These are phyloP conservation scores for Argyresthia albistria DNA, from an alignment of 2,888 invertebrate species.

Conservation along the genomic window DNA sequence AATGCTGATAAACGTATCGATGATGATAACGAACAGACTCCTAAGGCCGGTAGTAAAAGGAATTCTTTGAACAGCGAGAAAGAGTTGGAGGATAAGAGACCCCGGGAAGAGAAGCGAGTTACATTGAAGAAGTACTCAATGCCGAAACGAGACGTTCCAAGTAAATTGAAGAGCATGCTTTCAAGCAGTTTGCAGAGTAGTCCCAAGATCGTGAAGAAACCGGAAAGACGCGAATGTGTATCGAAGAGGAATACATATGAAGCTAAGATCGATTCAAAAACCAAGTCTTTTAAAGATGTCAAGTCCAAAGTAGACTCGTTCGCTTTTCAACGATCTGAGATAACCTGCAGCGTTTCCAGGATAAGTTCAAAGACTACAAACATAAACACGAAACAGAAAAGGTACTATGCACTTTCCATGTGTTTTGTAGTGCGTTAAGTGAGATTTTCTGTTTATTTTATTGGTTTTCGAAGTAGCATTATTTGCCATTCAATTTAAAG, in stretches of 20 bases:
- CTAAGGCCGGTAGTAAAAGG: slow-evolving; percentile 54
- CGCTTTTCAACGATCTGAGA: slow-evolving; percentile 61
- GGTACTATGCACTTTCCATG: slow-evolving; percentile 25
- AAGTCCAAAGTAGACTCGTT: slow-evolving; percentile 84
- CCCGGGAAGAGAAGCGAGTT: slow-evolving; percentile 67
- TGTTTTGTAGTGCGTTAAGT: too few species aligned
- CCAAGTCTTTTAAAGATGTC: slow-evolving; percentile 86
- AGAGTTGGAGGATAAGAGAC: slow-evolving; percentile 45
- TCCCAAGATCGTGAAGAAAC: slow-evolving; percentile 71
- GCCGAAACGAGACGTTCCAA: slow-evolving; percentile 83
- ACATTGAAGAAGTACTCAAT: slow-evolving; percentile 81
- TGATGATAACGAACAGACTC: slow-evolving; percentile 37
- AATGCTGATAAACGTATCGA: slow-evolving; percentile 21
- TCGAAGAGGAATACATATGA: slow-evolving; percentile 73
- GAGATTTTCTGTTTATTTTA: too few species aligned
- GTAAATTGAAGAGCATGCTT: slow-evolving; percentile 83
- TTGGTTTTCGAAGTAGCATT: too few species aligned
- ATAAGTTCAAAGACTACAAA: slow-evolving; percentile 59
- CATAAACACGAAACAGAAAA: slow-evolving; percentile 59
- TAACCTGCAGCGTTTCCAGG: slow-evolving; percentile 60
- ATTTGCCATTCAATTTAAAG: too few species aligned
- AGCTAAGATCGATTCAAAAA: slow-evolving; percentile 81
- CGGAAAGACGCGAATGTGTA: slow-evolving; percentile 80
- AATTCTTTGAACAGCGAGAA: slow-evolving; percentile 59
- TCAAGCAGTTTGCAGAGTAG: slow-evolving; percentile 73